Evolutionary conservation across 2,113 vertebrate genomes (phyloP).

Genomic region (rabbit (Oryctolagus cuniculus)): mOryCun1.1 NC_091435.1:163497501-163498000

Average conservation of each 20-base stretch:
- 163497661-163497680: conserved; percentile 23
- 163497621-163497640: conserved; percentile 13
- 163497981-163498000: not conserved
- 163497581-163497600: conserved; percentile 59
- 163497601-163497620: conserved; percentile 53
- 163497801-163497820: not conserved
- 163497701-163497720: conserved; percentile 44
- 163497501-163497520: conserved; percentile 33
- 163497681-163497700: conserved; percentile 57
- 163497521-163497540: conserved; percentile 53
- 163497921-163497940: not conserved
- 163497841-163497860: not conserved
- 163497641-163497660: conserved; percentile 31
- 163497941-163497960: not conserved
- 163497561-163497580: conserved; percentile 58
- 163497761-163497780: not conserved
- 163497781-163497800: not conserved
- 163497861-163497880: not conserved
- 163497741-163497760: not conserved
- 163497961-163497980: not conserved
- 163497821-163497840: not conserved
- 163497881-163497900: not conserved
- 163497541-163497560: not conserved
- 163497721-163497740: conserved; percentile 16
- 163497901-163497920: not conserved